phyloP scores from a whole-genome alignment of 2,888 invertebrate genomes.

The Antheraea assamensis region DNA sequence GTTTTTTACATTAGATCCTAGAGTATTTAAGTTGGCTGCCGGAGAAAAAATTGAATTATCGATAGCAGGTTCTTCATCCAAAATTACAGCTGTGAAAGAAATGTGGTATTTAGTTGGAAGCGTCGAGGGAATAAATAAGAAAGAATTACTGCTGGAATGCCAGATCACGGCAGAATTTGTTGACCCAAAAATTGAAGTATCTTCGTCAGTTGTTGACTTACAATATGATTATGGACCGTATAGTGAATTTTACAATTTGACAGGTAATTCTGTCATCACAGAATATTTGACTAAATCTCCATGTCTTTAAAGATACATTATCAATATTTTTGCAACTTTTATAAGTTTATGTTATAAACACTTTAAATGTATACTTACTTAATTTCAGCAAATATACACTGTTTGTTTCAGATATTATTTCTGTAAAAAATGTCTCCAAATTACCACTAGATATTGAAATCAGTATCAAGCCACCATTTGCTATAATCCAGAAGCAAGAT shows the following conservation, averaged over 20 bases:
- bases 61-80: constrained; percentile 64
- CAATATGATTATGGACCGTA: constrained; percentile 74
- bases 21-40: constrained; percentile 67
- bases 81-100: constrained; percentile 72
- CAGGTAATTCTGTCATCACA: constrained; percentile 49
- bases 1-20: constrained; percentile 74
- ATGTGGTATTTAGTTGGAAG: constrained; percentile 82
- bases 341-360: background rate
- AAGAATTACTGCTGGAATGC: constrained; percentile 76
- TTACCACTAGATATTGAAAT: constrained; percentile 75
- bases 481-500: constrained; percentile 61
- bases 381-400: background rate
- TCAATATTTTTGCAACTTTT: background rate
- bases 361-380: background rate
- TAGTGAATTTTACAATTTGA: constrained; percentile 69
- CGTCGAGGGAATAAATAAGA: constrained; percentile 78
- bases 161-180: constrained; percentile 80
- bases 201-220: constrained; percentile 73
- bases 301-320: background rate
- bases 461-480: constrained; percentile 76
- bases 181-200: constrained; percentile 80
- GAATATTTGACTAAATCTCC: background rate
- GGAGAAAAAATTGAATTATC: constrained; percentile 67
- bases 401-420: constrained; percentile 68
- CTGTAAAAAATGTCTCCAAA: constrained; percentile 79